Base-by-base conservation (phyloP, 2,888 invertebrate species). In the Myopa tessellatipennis region DNA sequence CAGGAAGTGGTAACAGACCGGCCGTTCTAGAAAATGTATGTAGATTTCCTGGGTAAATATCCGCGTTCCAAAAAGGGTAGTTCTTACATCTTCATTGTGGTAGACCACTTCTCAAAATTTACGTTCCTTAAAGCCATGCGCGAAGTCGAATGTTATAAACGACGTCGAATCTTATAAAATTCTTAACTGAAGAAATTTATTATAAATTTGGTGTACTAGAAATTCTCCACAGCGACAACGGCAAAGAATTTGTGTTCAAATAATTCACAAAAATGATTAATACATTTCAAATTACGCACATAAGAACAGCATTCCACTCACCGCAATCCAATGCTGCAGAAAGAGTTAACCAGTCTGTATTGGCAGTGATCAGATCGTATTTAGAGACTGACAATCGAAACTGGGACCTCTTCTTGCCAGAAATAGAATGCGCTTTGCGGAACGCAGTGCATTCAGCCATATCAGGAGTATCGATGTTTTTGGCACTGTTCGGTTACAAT, bases 21-120 rank as follows among this genome's bases (percentile, higher is more conserved):
- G 26, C 26, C 26, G 2, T 26, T 2, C 14, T 2, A 78, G 73
- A 34, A 76, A 74, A 80, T 79, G 79, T 78, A 81, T 81, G 76
- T 78, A 3, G 79, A 77, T 71, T 58, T 58, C 12, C 58, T 58
- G 1, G 58, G 58, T 5, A 58, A 58, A n/a, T 58, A 58, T 12
- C 58, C 58, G 7, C 58, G 58, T 12, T 58, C 58, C 5, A 58
- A 58, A 18, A 58, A 58, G 18, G 58, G 58, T 12, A 58, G 4
- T 18, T 16, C 58, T 10, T 58, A 58, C 4, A 58, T 58, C 7
- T 58, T 58, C 18, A 18, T 58, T 16, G 58, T 58, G 14, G 8
- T 58, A n/a, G 58, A 58, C 2, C 58, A 58, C 12, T 26, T 26
- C 26, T 26, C 26, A 26, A 26, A 26, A 26, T 26, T 26, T 26